Evolutionary conservation across 2,797 vertebrate species (phyloP).

Genomic region (Phoxinus dragarum): DNA sequence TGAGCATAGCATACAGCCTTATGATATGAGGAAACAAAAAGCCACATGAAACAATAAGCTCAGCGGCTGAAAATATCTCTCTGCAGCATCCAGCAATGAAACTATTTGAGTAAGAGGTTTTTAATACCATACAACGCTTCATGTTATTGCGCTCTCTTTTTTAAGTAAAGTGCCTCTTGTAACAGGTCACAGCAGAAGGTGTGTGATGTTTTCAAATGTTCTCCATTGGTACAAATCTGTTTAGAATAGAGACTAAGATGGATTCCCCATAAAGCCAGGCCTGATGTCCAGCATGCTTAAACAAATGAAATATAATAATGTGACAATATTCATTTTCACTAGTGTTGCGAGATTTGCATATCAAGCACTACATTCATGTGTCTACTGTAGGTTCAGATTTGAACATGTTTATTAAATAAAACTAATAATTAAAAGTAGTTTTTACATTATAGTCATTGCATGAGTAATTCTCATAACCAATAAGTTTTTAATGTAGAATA

Average conservation of each 20-base stretch:
- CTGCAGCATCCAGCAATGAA: neutral
- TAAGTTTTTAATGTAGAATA: neutral
- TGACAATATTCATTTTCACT: neutral
- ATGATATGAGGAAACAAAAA: conserved; percentile 35
- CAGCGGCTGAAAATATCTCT: conserved; percentile 33
- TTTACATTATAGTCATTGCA: neutral
- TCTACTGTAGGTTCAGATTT: neutral
- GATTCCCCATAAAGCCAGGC: neutral
- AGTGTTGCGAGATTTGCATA: too few species aligned
- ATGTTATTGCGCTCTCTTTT: neutral
- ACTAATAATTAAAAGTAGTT: neutral
- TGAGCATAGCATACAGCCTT: neutral
- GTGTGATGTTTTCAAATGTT: neutral
- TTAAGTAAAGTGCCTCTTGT: conserved; percentile 3
- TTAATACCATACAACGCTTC: conserved; percentile 5
- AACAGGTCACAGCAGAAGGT: conserved; percentile 1
- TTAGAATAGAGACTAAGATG: neutral
- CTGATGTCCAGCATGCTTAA: neutral
- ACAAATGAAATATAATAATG: neutral
- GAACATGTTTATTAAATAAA: neutral
- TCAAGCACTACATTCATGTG: neutral
- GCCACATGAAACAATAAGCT: conserved; percentile 15
- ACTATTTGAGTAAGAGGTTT: conserved; percentile 21
- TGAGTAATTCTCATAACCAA: neutral
- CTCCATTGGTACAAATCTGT: neutral